phyloP scores from a whole-genome alignment of 2,888 invertebrate genomes.

The Tiphia femorata region DNA sequence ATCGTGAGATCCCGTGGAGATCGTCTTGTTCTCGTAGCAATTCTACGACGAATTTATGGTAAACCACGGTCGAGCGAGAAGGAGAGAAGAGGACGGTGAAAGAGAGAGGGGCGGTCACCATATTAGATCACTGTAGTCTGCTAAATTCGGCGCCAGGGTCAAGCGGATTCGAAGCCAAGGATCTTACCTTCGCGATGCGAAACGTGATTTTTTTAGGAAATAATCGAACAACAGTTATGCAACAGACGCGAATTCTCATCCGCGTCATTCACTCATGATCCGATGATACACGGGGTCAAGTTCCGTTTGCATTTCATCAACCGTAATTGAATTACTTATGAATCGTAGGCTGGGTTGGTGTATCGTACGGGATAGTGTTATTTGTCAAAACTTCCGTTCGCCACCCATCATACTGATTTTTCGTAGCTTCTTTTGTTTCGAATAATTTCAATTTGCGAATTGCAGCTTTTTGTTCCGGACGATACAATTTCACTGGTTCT shows the following conservation, averaged over 20 bases:
- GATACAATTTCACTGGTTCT: too few species aligned
- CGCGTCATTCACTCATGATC: too few species aligned
- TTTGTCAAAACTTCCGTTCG: constrained; percentile 18
- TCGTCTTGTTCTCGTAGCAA: not conserved
- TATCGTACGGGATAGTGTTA: too few species aligned
- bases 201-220: constrained; percentile 23
- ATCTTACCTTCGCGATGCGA: constrained; percentile 35
- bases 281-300: constrained; percentile 13
- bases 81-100: not conserved
- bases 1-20: not conserved
- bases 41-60: not conserved
- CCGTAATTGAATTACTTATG: constrained; percentile 24
- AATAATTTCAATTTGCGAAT: too few species aligned
- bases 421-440: too few species aligned
- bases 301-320: constrained; percentile 30
- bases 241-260: constrained; percentile 16
- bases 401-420: not conserved
- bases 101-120: constrained; percentile 54
- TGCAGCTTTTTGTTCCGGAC: too few species aligned
- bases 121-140: constrained; percentile 62
- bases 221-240: constrained; percentile 38
- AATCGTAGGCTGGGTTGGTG: too few species aligned
- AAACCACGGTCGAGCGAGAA: not conserved
- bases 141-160: constrained; percentile 69
- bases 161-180: constrained; percentile 58